Conservation (phyloP, 2,113 vertebrate species). For the Charadrius vociferus region DNA sequence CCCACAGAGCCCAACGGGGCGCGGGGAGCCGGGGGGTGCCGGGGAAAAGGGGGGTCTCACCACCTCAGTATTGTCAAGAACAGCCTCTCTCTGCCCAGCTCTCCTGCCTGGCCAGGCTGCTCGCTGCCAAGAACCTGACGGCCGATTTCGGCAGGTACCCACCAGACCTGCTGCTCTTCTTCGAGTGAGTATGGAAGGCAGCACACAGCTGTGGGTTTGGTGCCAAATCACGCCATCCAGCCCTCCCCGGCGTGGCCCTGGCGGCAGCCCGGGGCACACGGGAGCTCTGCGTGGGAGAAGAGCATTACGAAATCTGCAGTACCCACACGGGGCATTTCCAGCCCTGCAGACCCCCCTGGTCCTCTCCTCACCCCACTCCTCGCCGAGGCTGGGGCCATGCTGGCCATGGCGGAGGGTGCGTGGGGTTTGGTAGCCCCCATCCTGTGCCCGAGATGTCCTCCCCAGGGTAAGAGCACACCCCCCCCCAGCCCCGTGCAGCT, state of each 20-base stretch:
- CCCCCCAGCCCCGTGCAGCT: not conserved
- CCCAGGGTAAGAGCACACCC: not conserved
- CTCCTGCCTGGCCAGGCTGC: slow-evolving; percentile 73
- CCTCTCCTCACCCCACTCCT: not conserved
- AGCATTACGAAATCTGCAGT: accelerated
- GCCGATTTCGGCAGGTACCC: not conserved
- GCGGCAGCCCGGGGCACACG: accelerated
- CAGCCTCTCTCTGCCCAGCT: slow-evolving; percentile 34
- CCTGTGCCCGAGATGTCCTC: not conserved
- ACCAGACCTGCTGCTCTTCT: slow-evolving; percentile 63
- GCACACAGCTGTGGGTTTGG: accelerated
- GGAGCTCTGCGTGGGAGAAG: not conserved
- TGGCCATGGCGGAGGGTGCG: not conserved
- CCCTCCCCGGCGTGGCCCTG: accelerated
- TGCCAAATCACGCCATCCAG: accelerated
- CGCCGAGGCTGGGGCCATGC: not conserved
- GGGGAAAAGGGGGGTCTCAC: accelerated
- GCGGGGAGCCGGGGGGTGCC: accelerated
- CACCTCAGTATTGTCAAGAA: no score
- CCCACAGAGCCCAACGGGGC: accelerated
- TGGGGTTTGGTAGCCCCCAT: not conserved
- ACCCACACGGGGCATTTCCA: not conserved
- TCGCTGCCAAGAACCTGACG: slow-evolving; percentile 5
- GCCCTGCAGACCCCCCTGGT: not conserved
- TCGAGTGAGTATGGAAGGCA: slow-evolving; percentile 34